Conservation (phyloP, 2,888 invertebrate species). For the Thymelicus acteon region DNA sequence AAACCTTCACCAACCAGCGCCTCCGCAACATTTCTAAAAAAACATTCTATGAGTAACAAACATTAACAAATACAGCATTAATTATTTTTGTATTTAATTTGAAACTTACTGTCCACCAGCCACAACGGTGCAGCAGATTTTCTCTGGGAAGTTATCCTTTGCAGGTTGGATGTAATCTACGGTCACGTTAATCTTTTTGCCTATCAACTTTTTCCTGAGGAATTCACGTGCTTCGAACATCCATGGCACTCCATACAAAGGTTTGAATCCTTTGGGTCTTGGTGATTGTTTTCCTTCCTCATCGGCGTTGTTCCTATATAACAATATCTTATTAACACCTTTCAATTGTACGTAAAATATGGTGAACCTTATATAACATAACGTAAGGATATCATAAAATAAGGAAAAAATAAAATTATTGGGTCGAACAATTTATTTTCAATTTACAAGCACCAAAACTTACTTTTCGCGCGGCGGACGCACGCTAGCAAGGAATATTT, state of each 20-base stretch:
- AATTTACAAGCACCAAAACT: constrained; percentile 38
- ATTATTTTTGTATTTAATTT: neutral
- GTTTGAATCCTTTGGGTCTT: constrained; percentile 90
- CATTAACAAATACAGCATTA: neutral
- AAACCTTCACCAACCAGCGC: constrained; percentile 96
- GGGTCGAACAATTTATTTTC: neutral
- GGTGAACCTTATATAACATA: no score
- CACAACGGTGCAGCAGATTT: constrained; percentile 96
- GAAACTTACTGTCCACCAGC: constrained; percentile 84
- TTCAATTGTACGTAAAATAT: no score
- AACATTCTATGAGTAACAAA: constrained; percentile 26
- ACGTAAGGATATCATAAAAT: constrained; percentile 1
- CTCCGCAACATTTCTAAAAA: constrained; percentile 94
- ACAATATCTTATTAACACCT: constrained; percentile 10
- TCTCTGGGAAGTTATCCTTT: constrained; percentile 96
- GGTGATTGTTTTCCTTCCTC: constrained; percentile 89
- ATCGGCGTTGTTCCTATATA: constrained; percentile 75
- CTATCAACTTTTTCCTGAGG: constrained; percentile 96
- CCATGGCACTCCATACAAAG: constrained; percentile 98
- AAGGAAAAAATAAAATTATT: constrained; percentile 12
- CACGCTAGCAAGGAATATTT: constrained; percentile 98
- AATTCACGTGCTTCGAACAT: constrained; percentile 99
- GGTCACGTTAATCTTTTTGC: constrained; percentile 96
- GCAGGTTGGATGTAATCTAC: constrained; percentile 99
- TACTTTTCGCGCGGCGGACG: constrained; percentile 94